Base-by-base conservation (phyloP, 2,113 vertebrate species). In the Cygnus atratus region DNA sequence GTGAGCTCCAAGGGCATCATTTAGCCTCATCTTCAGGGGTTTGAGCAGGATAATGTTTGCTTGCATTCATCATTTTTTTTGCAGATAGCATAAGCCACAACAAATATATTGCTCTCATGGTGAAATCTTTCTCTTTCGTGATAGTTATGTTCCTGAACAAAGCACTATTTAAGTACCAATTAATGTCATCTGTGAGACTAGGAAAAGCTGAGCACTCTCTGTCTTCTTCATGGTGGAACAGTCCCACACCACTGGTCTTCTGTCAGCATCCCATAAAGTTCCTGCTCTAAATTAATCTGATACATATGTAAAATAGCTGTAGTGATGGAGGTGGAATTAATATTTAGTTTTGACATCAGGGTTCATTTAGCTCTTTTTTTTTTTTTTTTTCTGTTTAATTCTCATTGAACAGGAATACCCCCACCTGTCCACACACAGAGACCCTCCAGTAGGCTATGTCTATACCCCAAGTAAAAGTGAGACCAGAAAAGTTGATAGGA, bases 121-220 rank as follows among this genome's bases (percentile, higher is more conserved):
- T 87, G 71, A 88, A 85, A 71, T 80, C 52, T 43, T 84, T 93
- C 71, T 86, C 29, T 90, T 72, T 50, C 0, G 0, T 35, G 41
- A 46, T 90, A 87, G 80, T 82, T 93, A 71, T 89, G 58, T 41
- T 95, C 62, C 82, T 59, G 57, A 95, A 88, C 67, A 85, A 87
- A 87, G 72, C 80, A 67, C 62, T 90, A 26, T 72, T 95, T 75
- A 93, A 87, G 28, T 78, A 90, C 33, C 70, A 92, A 67, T 93
- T 75, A 95, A 65, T 71, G 71, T 37, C 26, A 50, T 81, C 58
- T 68, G 25, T 9, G 26, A 90, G 63, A 72, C 41, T 28, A 31
- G 35, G 29, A 87, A 89, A 62, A 78, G 5, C 41, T 86, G 44
- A 82, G 72, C 37, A 48, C 6, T 39, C 44, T 55, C 58, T 58